phyloP scores from a whole-genome alignment of 2,113 vertebrate species.

The Himantopus leucocephalus region DNA sequence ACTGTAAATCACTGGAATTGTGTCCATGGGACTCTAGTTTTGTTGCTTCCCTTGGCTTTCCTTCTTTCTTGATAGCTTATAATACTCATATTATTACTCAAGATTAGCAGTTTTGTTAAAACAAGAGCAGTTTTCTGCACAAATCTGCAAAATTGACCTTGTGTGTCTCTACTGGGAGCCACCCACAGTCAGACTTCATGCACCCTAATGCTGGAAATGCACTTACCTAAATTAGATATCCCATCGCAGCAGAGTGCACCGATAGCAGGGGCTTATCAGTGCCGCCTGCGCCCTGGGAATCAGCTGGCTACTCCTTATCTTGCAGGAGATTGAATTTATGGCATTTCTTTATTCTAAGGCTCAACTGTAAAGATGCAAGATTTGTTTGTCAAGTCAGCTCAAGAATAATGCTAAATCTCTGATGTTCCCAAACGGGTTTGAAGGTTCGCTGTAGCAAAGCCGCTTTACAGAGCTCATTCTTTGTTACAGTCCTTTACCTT shows the following conservation, averaged over 20 bases:
- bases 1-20: constrained; percentile 23
- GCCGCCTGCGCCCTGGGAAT: neutral
- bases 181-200: neutral
- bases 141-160: constrained; percentile 62
- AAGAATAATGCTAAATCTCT: constrained; percentile 30
- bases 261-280: neutral
- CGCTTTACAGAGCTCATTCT: neutral
- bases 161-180: constrained; percentile 40
- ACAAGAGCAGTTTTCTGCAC: constrained; percentile 39
- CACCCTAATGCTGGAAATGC: neutral
- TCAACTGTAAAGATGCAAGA: constrained; percentile 24
- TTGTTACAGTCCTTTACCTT: neutral
- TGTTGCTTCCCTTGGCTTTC: constrained; percentile 29
- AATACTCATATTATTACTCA: constrained; percentile 21
- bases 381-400: constrained; percentile 36
- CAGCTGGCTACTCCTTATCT: constrained; percentile 6
- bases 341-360: constrained; percentile 54
- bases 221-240: constrained; percentile 46
- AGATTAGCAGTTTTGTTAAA: constrained; percentile 28
- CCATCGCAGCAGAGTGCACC: neutral
- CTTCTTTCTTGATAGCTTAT: constrained; percentile 20
- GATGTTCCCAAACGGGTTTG: neutral
- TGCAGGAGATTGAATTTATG: constrained; percentile 40
- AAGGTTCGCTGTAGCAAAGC: neutral
- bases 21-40: neutral